Evolutionary conservation across 2,113 vertebrate genomes (phyloP), one percentile per base, ranked within the genome.

Genomic region (Phalacrocorax brasilianus): DNA sequence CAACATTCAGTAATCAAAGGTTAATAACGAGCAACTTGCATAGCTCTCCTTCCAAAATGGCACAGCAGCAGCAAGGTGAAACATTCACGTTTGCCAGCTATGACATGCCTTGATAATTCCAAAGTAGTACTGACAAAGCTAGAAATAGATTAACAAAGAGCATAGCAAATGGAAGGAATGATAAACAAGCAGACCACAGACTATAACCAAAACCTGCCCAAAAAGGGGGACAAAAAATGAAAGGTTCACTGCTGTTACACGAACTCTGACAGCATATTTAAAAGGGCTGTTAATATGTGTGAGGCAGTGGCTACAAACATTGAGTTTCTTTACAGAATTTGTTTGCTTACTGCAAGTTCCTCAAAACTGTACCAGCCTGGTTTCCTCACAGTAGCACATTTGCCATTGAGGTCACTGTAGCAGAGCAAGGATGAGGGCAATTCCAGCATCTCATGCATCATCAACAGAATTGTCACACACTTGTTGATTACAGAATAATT

Each of bases 1-100:
- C 65, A 93, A 63, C 52, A 72, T 75, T 84, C 73, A 93, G 86
- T 49, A 93, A 91, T 67, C 88, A 92, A 95, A 96, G 88, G 91
- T 96, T 96, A 94, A 89, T 72, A 96, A 87, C 70, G 74, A 96
- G 88, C 73, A 94, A 91, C 88, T 52, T 88, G 90, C 61, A 71
- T 80, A 92, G 59, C 63, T 94, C 63, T 93, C 82, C 85, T 92
- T 80, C 90, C 88, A 81, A 59, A 95, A 94, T 63, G 86, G 62
- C 89, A 94, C 83, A 61, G 68, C 40, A 81, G 62, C 80, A 82
- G 58, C 86, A 92, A 92, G 61, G 61, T 5, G 2, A 93, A 96
- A 81, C 58, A 62, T 79, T 93, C 65, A 67, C 16, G 22, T 42
- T 94, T 94, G 44, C 86, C 76, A 82, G 61, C 44, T 79, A 72